Percentiles rank a stretch among this genome's conserved stretches.
Evolutionary conservation across 2,797 vertebrate genomes (phyloP).

Genomic region (Tamandua tetradactyla): DNA sequence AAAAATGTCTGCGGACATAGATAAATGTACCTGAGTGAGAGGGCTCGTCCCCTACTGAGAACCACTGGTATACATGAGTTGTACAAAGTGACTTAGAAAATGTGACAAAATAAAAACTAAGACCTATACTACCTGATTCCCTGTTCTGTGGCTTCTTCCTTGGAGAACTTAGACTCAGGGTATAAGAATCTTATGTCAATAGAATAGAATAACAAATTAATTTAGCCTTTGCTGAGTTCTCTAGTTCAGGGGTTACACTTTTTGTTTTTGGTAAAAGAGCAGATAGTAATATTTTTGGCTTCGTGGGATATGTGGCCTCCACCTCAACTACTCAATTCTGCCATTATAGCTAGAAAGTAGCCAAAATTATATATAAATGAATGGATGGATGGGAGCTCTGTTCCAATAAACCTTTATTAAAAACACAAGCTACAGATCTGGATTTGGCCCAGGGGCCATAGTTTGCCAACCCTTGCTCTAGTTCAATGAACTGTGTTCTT

Average conservation of each 20-base stretch:
- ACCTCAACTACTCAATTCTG: not conserved
- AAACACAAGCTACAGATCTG: not conserved
- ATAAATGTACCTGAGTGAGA: not conserved
- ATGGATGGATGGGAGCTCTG: not conserved
- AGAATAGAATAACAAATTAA: not conserved
- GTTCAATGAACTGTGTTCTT: not conserved
- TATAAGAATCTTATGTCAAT: not conserved
- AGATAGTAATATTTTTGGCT: not conserved
- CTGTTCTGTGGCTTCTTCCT: not conserved
- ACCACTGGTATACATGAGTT: not conserved
- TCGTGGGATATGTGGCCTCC: not conserved
- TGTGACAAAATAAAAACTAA: constrained; percentile 38
- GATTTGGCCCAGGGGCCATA: not conserved
- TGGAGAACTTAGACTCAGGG: not conserved
- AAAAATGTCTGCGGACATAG: not conserved
- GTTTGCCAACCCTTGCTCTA: not conserved
- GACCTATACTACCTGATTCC: not conserved
- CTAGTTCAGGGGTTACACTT: not conserved
- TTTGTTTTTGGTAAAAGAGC: not conserved
- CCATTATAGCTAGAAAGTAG: constrained; percentile 34
- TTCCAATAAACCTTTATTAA: constrained; percentile 53
- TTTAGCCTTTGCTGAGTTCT: not conserved
- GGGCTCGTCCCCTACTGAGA: not conserved
- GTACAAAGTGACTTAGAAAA: not conserved
- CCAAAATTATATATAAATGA: not conserved